Percentiles rank a stretch among this genome's conserved stretches.
These are phyloP conservation scores for Apamea anceps DNA, from an alignment of 2,888 invertebrate species.

Conservation along the genomic window DNA sequence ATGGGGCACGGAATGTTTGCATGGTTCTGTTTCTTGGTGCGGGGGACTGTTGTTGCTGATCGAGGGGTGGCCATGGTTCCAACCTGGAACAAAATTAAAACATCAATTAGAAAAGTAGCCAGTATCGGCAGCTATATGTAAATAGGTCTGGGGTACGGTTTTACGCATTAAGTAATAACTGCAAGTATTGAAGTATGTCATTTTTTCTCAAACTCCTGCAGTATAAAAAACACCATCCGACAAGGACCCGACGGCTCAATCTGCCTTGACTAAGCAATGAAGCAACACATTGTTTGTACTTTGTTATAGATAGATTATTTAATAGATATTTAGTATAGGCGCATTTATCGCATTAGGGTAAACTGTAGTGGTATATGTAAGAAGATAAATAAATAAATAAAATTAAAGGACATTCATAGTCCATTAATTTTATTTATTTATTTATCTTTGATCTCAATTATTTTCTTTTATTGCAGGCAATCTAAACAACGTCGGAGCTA, in stretches of 20 bases:
- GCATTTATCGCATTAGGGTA: no score
- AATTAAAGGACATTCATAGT: no score
- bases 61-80: conserved; percentile 76
- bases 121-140: not conserved
- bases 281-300: not conserved
- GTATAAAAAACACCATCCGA: not conserved
- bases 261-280: not conserved
- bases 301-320: no score
- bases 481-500: conserved; percentile 2
- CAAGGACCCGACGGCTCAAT: no score
- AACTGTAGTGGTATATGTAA: no score
- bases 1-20: conserved; percentile 89
- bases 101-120: not conserved
- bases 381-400: no score
- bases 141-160: not conserved
- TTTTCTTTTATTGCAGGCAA: not conserved
- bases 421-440: no score
- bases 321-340: no score
- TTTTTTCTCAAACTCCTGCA: not conserved
- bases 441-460: not conserved
- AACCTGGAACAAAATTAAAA: conserved; percentile 65
- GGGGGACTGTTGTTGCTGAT: conserved; percentile 76
- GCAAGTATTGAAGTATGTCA: not conserved
- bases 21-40: conserved; percentile 89
- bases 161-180: no score